Base-by-base conservation (phyloP, 2,888 invertebrate species). In the Cantharis rustica region DNA sequence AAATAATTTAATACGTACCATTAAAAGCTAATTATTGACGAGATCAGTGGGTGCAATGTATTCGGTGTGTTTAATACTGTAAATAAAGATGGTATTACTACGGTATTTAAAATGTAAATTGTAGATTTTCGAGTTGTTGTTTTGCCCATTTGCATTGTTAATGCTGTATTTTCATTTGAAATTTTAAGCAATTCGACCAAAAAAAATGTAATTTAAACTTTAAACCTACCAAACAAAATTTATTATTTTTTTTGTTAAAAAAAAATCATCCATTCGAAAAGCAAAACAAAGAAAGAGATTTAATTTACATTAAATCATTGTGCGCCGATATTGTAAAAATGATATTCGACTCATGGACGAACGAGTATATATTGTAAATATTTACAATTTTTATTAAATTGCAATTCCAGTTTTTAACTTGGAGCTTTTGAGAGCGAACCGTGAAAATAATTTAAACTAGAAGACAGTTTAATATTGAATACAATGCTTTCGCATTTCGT, bases 221-320 rank as follows among this genome's bases (percentile, higher is more conserved):
- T 23, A 15, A 66, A 66, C 17, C 64, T 9, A 66, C 20, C 64
- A 20, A 20, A 66, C 47, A 20, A 17, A 66, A n/a, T 66, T 9
- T 16, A 16, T n/a, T 20, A 64, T 16, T 66, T 64, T 23, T 66
- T 66, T 66, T 66, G 64, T 16, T 66, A 20, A 20, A n/a, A 20
- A 63, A 66, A 64, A 20, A 66, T 47, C 47, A n/a, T 47, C 47
- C 47, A 47, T 66, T 66, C 64, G 20, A 13, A 66, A 66, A 20
- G 20, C 20, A 20, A 20, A 66, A 66, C 17, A 47, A 47, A 47
- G 23, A 66, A 16, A 23, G 64, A 11, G 64, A 16, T n/a, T 66
- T 66, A 66, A 66, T 66, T 66, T 66, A 66, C 64, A 66, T 66
- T 66, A 66, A 17, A 66, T 66, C 23, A 66, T 16, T 66, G 64